These are phyloP conservation scores for Volucella inflata DNA, from an alignment of 2,888 invertebrate species.

Conservation along the genomic window DNA sequence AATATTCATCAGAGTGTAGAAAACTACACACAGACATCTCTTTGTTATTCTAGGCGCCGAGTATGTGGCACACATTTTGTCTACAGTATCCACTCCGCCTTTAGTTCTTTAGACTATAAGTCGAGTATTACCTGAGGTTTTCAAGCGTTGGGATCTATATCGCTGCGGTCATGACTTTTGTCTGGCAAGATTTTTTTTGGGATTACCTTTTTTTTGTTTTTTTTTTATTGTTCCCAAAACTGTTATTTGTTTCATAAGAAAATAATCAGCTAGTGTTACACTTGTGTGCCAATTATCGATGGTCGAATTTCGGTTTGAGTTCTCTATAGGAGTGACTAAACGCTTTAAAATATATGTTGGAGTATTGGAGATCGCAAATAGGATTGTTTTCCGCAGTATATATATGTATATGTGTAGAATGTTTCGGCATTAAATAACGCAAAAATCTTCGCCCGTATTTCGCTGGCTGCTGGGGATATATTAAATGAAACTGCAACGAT, in stretches of 20 bases:
- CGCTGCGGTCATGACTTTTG: conserved; percentile 8
- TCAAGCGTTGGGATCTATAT: not conserved
- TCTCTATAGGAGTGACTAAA: conserved; percentile 7
- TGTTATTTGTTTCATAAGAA: not conserved
- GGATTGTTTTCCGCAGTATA: conserved; percentile 10
- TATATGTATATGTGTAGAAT: conserved; percentile 6
- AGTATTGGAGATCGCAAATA: not conserved
- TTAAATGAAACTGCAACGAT: conserved; percentile 5
- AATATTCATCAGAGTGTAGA: conserved; percentile 10
- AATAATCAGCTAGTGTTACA: conserved; percentile 6
- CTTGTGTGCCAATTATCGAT: conserved; percentile 2
- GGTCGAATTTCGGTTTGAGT: conserved; percentile 11
- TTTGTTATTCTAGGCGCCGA: conserved; percentile 3
- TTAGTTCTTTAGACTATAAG: not conserved
- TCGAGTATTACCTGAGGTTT: conserved; percentile 4
- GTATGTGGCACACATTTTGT: conserved; percentile 13
- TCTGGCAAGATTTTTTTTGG: not conserved
- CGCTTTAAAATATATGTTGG: conserved; percentile 1
- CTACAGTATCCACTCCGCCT: conserved; percentile 2
- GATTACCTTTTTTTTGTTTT: too few species aligned
- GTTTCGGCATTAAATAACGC: conserved; percentile 2
- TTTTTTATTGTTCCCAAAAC: too few species aligned
- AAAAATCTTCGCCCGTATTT: conserved; percentile 15
- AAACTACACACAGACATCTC: conserved; percentile 9
- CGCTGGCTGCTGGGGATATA: conserved; percentile 14